Conservation (phyloP, 2,797 vertebrate genomes). For the Chaetophractus vellerosus region DNA sequence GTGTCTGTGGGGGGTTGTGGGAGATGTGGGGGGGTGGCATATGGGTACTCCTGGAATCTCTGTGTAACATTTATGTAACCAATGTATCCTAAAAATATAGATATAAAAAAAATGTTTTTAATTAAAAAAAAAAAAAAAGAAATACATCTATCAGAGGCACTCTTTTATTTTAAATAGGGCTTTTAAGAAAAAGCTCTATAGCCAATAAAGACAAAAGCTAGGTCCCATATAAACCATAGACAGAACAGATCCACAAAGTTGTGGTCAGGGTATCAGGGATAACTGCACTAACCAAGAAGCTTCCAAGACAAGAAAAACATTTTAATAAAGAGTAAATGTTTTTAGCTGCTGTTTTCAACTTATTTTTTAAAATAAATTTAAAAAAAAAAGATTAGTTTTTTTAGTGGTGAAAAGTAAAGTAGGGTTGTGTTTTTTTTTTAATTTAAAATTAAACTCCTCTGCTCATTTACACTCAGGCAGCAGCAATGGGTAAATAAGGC, state of each 20-base stretch:
- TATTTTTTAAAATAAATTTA: background rate
- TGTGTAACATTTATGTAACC: too few species aligned
- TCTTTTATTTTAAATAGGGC: constrained; percentile 2
- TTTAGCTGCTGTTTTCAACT: background rate
- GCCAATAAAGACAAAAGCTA: background rate
- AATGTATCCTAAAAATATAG: too few species aligned
- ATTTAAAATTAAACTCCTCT: background rate
- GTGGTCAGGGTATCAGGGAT: background rate
- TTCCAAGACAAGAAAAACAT: background rate
- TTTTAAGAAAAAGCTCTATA: background rate
- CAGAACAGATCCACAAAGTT: background rate
- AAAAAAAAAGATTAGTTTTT: constrained; percentile 21
- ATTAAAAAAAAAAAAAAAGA: too few species aligned
- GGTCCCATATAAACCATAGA: background rate
- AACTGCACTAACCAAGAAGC: background rate
- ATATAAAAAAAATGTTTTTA: too few species aligned
- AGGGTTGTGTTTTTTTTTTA: background rate
- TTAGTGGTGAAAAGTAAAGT: background rate
- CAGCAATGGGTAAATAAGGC: background rate
- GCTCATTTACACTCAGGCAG: background rate
- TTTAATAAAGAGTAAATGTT: background rate
- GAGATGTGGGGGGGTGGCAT: too few species aligned
- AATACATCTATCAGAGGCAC: background rate
- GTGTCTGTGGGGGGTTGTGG: too few species aligned
- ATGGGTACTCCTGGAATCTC: too few species aligned